A percentile compares a stretch with the other conserved stretches of the same genome.
Evolutionary conservation across 2,113 vertebrate species (phyloP).

Genomic region (Eptatretus burgeri): DNA sequence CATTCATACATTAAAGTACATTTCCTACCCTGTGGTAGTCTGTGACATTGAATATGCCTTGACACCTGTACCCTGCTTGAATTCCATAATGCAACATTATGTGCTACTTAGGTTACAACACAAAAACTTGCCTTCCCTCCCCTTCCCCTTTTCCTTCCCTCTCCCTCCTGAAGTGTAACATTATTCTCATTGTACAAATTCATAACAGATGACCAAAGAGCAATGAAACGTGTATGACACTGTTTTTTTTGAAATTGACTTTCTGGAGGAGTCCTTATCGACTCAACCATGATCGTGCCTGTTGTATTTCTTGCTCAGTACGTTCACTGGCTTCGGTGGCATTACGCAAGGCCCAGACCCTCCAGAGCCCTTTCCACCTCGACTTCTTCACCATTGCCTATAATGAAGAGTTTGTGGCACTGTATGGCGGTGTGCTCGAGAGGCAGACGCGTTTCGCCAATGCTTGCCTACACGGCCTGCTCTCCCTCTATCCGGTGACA

Average conservation of each 20-base stretch:
- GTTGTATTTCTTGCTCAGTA: slow-evolving; percentile 18
- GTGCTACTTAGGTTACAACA: too few relatives aligned
- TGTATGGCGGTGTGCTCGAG: slow-evolving; percentile 65
- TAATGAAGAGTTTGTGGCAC: slow-evolving; percentile 73
- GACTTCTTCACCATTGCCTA: slow-evolving; percentile 86
- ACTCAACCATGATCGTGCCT: background rate
- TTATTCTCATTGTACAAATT: too few relatives aligned
- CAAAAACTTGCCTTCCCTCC: too few relatives aligned
- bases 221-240: too few relatives aligned
- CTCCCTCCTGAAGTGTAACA: too few relatives aligned
- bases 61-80: too few relatives aligned
- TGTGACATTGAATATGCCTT: too few relatives aligned
- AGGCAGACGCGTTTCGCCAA: slow-evolving; percentile 67
- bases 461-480: slow-evolving; percentile 64
- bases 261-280: background rate
- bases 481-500: slow-evolving; percentile 62
- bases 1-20: too few relatives aligned
- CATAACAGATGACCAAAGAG: too few relatives aligned
- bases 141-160: too few relatives aligned
- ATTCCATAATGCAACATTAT: too few relatives aligned
- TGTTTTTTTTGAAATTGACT: background rate
- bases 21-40: too few relatives aligned
- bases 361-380: slow-evolving; percentile 49
- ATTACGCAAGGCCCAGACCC: slow-evolving; percentile 57
- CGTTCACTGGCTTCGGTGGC: slow-evolving; percentile 79